Evolutionary conservation across 2,888 invertebrate genomes (phyloP), one percentile per base, ranked within the genome.

Genomic region (Nomada hirtipes): DNA sequence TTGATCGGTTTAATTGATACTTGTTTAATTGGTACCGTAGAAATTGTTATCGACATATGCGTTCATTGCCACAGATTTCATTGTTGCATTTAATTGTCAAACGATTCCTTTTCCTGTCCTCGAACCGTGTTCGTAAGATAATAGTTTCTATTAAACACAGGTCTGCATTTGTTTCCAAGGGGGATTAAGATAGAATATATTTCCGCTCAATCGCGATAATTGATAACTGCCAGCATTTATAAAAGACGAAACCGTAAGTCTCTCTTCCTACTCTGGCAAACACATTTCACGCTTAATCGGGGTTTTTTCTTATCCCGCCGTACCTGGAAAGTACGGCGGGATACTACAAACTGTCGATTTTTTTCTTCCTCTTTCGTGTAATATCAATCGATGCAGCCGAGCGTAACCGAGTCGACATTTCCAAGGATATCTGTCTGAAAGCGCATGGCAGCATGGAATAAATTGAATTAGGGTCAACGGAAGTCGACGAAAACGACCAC

Each of bases 391-490:
- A 79, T 50, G n/a, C 74, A 73, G 53, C 65, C 64, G 61, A 87
- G 83, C 87, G 79, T 85, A 73, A 81, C 79, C 64, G 57, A 57
- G 57, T 42, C 61, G 77, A 77, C 60, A 80, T 76, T 80, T 72
- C 64, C 86, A 86, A 86, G 86, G 87, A 85, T 74, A 76, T 18
- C 36, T 52, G 13, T 29, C 76, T 80, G 75, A 79, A 83, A 75
- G 72, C 75, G 70, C 68, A 57, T 50, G 50, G 53, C 36, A 64
- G 42, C 29, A 47, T 57, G 68, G 67, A 74, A 72, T 78, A 61
- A 76, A 79, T 76, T 75, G 61, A 74, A 74, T 84, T 76, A 79
- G 44, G 55, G 44, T 23, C 53, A 67, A 63, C 53, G 68, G 53
- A 67, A 83, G 52, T 36, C 29, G 65, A 76, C 67, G 79, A 63